Base-by-base conservation (phyloP, 2,888 invertebrate species). In the Andrena bucephala region DNA sequence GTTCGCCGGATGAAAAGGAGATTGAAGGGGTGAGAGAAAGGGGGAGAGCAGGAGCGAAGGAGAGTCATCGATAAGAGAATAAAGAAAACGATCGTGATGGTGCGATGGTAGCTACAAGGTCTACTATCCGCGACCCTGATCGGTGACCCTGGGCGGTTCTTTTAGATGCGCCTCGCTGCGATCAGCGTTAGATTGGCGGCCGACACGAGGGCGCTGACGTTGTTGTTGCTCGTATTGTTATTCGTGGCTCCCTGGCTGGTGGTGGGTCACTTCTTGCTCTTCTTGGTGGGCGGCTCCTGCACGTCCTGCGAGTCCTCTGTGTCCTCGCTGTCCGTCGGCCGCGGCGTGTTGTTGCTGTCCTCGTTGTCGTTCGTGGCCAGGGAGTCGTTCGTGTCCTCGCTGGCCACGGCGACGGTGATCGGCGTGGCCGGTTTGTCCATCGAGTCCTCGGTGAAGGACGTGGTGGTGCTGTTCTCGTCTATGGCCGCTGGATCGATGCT, bases 361-460 rank as follows among this genome's bases (percentile, higher is more conserved):
- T 95, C 95, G 89, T 94, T 94, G 78, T 95, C 94, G 90, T 95
- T 95, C 83, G 95, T 95, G 31, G 95, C 94, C 82, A 95, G 93
- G 73, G 95, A 95, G 89, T 95, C 95, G 88, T 95, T 95, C 79
- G 95, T 95, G 90, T 95, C 95, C 94, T 96, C 95, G 91, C 94
- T 95, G 74, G 94, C 94, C 10, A 89, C 92, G 20, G 89, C 89
- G 16, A 90, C 93, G 24, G 91, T 95, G 92, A 90, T 95, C 81
- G 95, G 96, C 69, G 95, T 96, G 83, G 96, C 95, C 33, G 96
- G 96, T 87, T 95, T 95, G 94, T 96, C 96, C 94, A 96, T 94
- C 63, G 97, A 97, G 94, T 97, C 97, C 93, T 97, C 97, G 77
- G 97, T 97, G 94, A 96, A 96, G 31, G 97, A 97, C 82, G 96